Conservation (phyloP, 92 coral and sea anemone genomes). For the Zoanthus sansibaricus region DNA sequence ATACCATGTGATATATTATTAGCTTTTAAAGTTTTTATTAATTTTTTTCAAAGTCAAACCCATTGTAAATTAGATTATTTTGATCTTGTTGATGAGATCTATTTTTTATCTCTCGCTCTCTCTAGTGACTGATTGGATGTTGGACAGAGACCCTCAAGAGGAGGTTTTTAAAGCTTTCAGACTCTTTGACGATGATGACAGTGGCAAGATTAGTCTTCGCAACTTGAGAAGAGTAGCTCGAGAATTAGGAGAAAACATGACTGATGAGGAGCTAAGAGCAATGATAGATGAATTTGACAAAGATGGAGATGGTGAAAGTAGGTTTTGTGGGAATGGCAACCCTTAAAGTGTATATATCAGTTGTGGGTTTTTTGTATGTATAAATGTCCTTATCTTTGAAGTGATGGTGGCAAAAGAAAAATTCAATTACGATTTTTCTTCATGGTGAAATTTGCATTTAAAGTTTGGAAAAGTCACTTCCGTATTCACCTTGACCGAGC, state of each 20-base stretch:
- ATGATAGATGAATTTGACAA: slow-evolving; percentile 99
- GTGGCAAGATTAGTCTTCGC: slow-evolving; percentile 97
- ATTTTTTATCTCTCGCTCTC: neutral
- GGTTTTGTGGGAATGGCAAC: slow-evolving; percentile 29
- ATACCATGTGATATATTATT: no score
- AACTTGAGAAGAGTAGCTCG: slow-evolving; percentile 97
- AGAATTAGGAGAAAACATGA: slow-evolving; percentile 98
- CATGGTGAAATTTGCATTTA: no score
- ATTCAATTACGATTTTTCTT: no score
- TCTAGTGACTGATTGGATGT: slow-evolving; percentile 99
- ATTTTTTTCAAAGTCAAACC: no score
- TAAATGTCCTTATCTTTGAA: no score
- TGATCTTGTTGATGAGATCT: neutral
- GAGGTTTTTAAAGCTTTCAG: slow-evolving; percentile 97
- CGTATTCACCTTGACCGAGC: no score
- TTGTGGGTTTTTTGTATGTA: no score
- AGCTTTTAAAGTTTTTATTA: no score
- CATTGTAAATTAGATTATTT: no score
- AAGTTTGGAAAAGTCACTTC: no score
- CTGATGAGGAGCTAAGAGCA: slow-evolving; percentile 99
- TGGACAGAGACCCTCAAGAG: slow-evolving; percentile 98
- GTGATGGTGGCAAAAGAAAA: no score
- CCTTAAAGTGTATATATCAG: no score
- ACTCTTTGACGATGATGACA: slow-evolving; percentile 98
- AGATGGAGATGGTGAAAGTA: slow-evolving; percentile 99